Conservation (phyloP, 2,797 vertebrate species). For the Podarcis lilfordi region DNA sequence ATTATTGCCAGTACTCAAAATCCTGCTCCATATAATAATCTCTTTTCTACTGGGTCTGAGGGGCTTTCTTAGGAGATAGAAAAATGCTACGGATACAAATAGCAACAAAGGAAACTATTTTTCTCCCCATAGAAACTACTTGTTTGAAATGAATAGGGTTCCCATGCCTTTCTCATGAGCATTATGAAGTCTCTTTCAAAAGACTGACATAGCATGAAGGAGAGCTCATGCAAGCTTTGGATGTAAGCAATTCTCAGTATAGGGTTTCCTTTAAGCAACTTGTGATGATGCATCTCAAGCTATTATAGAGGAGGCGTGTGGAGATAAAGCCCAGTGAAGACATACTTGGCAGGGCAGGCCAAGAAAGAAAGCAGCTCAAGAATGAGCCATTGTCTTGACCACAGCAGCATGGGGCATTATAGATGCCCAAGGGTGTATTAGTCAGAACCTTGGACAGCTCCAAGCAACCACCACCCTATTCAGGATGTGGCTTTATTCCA, state of each 20-base stretch:
- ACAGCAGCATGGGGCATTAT: background rate
- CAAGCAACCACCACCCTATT: background rate
- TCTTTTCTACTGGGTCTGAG: conserved; percentile 55
- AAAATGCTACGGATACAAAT: conserved; percentile 56
- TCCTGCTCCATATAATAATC: conserved; percentile 62
- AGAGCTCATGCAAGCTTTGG: background rate
- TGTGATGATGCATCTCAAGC: background rate
- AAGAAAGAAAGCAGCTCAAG: background rate
- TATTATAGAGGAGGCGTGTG: background rate
- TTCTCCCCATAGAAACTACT: conserved; percentile 50
- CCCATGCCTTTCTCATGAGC: background rate
- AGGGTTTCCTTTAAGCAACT: background rate
- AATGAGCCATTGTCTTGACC: background rate
- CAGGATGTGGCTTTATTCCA: background rate
- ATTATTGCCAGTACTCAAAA: conserved; percentile 58
- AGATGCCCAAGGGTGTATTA: background rate
- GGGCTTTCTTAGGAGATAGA: conserved; percentile 54
- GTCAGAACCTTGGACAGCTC: background rate
- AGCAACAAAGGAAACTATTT: conserved; percentile 45
- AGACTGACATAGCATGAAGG: background rate
- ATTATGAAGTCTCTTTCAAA: background rate
- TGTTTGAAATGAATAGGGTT: background rate
- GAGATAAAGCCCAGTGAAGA: background rate
- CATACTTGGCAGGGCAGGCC: background rate
- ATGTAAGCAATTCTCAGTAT: background rate